Base-by-base conservation (phyloP, 2,888 invertebrate species). In the Pristionchus maxplancki region DNA sequence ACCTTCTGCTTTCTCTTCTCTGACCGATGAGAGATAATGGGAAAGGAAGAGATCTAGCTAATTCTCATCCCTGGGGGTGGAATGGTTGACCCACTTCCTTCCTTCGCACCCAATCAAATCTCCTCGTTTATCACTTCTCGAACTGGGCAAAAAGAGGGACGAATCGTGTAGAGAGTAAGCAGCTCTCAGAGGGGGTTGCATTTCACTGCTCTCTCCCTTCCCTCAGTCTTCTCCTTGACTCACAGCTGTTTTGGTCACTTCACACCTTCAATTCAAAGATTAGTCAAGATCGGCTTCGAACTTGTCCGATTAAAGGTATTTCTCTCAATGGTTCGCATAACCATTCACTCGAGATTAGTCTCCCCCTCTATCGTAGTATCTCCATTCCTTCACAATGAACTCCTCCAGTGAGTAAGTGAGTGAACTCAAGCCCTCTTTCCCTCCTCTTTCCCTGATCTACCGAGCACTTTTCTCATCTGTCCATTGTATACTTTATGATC, bases 61-160 rank as follows among this genome's bases (percentile, higher is more conserved):
- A 5, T 34, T 67, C 67, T 67, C 15, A 20, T n/a, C 78, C 40
- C 78, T 78, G n/a, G 78, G 40, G 78, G 71, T 71, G 64, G 64
- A 71, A 71, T 71, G 71, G 37, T 37, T 71, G 44, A 40, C 78
- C 78, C 78, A 78, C 44, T 78, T 78, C 78, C 78, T 71, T 58
- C 58, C 37, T 37, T 71, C 78, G 40, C 74, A 78, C 44, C 28
- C 78, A 78, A 78, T 78, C 78, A 78, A 78, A 67, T 67, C 78
- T 44, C 48, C 20, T 78, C 64, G 31, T 71, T 71, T 71, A 71
- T 71, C 78, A 78, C 78, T n/a, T n/a, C n/a, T 40, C 28, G 74
- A 67, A 71, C 31, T 37, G 71, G 37, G 37, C 31, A 71, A 71
- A 71, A 71, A 71, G 71, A 20, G 71, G 34, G 37, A 71, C 8